Evolutionary conservation across 1,140 invertebrate species (phyloP).

Genomic region (Gerris buenoi): DNA sequence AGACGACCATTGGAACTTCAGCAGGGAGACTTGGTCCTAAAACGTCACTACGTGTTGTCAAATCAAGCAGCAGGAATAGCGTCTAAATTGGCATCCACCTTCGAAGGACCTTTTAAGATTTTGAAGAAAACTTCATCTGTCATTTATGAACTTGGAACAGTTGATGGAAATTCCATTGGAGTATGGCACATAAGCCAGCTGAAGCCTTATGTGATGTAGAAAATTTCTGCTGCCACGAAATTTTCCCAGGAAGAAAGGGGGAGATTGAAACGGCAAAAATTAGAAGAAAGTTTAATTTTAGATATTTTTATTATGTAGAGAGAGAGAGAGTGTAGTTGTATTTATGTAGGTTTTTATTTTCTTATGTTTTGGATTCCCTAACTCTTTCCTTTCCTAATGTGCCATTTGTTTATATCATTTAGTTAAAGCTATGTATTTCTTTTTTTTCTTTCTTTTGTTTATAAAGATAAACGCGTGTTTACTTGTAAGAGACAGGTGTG

Average conservation of each 20-base stretch:
- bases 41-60: neutral
- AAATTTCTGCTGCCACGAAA: neutral
- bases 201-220: neutral
- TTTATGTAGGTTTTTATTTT: no score
- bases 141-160: neutral
- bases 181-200: neutral
- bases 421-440: no score
- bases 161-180: neutral
- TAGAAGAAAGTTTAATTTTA: no score
- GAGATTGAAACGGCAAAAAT: neutral
- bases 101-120: neutral
- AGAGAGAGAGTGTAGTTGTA: no score
- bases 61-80: neutral
- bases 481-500: no score
- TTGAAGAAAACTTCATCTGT: neutral
- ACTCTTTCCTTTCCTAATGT: no score
- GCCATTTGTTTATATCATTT: no score
- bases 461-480: no score
- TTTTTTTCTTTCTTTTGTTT: no score
- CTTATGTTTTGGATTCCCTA: no score
- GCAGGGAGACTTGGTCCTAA: neutral
- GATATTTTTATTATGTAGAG: no score
- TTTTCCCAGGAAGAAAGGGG: neutral
- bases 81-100: neutral
- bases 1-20: neutral